Evolutionary conservation across 1,140 invertebrate genomes (phyloP), one percentile per base, ranked within the genome.

Genomic region (Trachelipus rathkii): DNA sequence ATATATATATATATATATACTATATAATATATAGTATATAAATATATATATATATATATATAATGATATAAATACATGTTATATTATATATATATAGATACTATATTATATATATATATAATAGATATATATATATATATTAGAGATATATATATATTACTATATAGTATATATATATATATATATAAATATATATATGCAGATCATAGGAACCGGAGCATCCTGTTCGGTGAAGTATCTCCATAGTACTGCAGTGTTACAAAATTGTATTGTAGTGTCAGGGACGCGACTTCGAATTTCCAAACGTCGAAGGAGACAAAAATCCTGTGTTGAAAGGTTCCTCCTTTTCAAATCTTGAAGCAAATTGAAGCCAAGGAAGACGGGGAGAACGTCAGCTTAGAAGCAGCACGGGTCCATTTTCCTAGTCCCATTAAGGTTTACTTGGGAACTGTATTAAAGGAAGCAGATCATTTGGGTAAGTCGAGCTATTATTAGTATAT

Each of bases 311-410:
- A n/a, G 79, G 79, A 45, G 70, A 33, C 43, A n/a, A 24, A 77
- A 33, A 73, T 82, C 33, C 67, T 77, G n/a, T 23, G 75, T 83
- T 82, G n/a, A 23, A 76, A 86, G 92, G 92, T n/a, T 69, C 90
- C 93, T 0, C 95, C 95, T n/a, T n/a, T n/a, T n/a, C 90, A 89
- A 80, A 95, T 97, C 77, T 87, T 92, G 33, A n/a, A 95, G 94
- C 78, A 91, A 93, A 82, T 87, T 89, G 77, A 90, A 92, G 8
- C 95, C 93, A 93, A 81, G 94, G 94, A 0, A 88, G 90, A 3
- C 88, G 90, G 82, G 92, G 92, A 0, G 92, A 82, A 90, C 89
- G 91, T 92, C 0, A 89, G 92, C 84, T 89, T 97, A n/a, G 94
- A 96, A 86, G 95, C 84, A 88, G 91, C 44, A 93, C 93, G 4